A percentile compares a stretch with the other conserved stretches of the same genome.
Conservation (phyloP, 2,888 invertebrate genomes). For the Ditylenchus weischeri region DNA sequence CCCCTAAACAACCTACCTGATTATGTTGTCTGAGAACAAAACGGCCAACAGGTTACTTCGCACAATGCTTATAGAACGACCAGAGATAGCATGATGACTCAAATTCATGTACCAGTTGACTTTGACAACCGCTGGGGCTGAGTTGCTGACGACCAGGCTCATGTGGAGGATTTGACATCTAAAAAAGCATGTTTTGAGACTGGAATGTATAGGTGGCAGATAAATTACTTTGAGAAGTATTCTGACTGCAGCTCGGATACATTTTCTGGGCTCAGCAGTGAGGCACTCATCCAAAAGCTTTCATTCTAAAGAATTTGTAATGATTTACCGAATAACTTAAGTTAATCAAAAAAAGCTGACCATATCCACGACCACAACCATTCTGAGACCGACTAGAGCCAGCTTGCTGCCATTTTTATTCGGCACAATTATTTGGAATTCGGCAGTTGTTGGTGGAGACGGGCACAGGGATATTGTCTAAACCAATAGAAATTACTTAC, state of each 20-base stretch:
- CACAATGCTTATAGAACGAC: conserved; percentile 15
- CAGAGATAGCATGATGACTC: background rate
- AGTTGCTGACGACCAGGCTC: conserved; percentile 4
- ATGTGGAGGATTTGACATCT: conserved; percentile 21
- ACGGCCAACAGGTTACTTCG: conserved; percentile 19
- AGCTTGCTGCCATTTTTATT: conserved; percentile 23
- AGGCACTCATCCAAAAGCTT: conserved; percentile 14
- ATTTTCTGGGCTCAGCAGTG: background rate
- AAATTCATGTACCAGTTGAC: conserved; percentile 13
- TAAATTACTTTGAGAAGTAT: conserved; percentile 22
- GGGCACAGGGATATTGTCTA: conserved; percentile 14
- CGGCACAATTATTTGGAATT: conserved; percentile 20
- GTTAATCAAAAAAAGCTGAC: conserved; percentile 18
- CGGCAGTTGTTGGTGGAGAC: background rate
- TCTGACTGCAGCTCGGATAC: conserved; percentile 15
- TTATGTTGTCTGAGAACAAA: conserved; percentile 24
- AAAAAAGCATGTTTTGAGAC: background rate
- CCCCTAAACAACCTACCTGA: conserved; percentile 15
- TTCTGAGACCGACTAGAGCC: conserved; percentile 15
- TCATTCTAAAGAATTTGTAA: background rate
- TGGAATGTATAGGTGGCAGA: conserved; percentile 11
- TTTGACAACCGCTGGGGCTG: conserved; percentile 3
- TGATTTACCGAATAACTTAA: background rate
- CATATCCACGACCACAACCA: conserved; percentile 24
- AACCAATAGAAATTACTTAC: background rate